A percentile compares a stretch with the other conserved stretches of the same genome.
phyloP scores from a whole-genome alignment of 2,888 invertebrate species.

The Epistrophella euchroma region DNA sequence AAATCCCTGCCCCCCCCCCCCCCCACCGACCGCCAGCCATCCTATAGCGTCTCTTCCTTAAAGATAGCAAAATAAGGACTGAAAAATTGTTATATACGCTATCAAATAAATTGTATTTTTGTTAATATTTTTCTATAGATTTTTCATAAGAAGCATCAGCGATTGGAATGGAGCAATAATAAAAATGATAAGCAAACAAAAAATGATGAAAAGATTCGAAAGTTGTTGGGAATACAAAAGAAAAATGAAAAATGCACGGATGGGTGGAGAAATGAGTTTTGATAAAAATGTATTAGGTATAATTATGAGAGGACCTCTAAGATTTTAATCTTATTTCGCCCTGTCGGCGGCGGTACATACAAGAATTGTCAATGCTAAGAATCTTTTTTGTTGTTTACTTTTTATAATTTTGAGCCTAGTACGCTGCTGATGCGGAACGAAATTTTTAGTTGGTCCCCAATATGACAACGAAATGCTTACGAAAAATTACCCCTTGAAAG shows the following conservation, averaged over 20 bases:
- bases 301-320: no score
- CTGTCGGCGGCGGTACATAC: no score
- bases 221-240: neutral
- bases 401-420: no score
- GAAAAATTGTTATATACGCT: conserved; percentile 15
- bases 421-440: no score
- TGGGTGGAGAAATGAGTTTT: neutral
- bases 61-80: conserved; percentile 1
- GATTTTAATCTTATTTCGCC: no score
- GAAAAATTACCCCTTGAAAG: no score
- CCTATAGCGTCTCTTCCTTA: neutral
- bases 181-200: conserved; percentile 8
- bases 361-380: no score
- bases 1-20: neutral
- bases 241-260: neutral
- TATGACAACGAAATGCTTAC: no score
- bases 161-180: neutral
- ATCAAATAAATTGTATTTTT: conserved; percentile 24
- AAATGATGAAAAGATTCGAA: neutral
- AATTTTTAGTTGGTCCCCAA: no score
- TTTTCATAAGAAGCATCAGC: neutral
- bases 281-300: no score
- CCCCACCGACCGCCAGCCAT: no score
- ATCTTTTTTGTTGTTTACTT: no score
- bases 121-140: conserved; percentile 26